phyloP scores from a whole-genome alignment of 1,140 invertebrate genomes.

The Rhyacophila brunnea region DNA sequence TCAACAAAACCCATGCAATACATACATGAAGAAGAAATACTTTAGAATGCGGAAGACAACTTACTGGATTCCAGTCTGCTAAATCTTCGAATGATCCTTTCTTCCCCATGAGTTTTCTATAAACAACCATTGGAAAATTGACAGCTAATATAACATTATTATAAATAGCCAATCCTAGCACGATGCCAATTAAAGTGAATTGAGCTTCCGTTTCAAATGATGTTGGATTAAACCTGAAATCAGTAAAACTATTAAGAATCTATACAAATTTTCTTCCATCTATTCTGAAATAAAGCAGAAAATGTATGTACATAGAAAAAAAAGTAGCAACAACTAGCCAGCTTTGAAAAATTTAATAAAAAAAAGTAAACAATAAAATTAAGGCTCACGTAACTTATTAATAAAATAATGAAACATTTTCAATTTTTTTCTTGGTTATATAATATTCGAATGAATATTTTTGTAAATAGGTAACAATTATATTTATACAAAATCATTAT shows the following conservation, averaged over 20 bases:
- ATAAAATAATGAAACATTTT: too few relatives aligned
- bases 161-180: constrained; percentile 92
- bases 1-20: neutral
- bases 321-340: too few relatives aligned
- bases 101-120: constrained; percentile 88
- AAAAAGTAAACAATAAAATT: too few relatives aligned
- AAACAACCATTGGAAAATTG: constrained; percentile 93
- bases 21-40: neutral
- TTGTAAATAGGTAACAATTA: too few relatives aligned
- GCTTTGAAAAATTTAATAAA: too few relatives aligned
- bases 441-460: too few relatives aligned
- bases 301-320: too few relatives aligned
- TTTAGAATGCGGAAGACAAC: constrained; percentile 36
- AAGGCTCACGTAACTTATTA: too few relatives aligned
- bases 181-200: constrained; percentile 90
- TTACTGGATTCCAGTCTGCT: constrained; percentile 82
- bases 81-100: constrained; percentile 86
- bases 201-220: constrained; percentile 92
- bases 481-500: too few relatives aligned
- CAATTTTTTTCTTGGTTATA: too few relatives aligned
- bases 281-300: too few relatives aligned
- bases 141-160: constrained; percentile 93
- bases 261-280: neutral
- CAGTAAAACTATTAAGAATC: neutral
- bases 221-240: constrained; percentile 84